Percentiles rank a stretch among this genome's conserved stretches.
Conservation (phyloP, 2,797 vertebrate species). For the Bucorvus abyssinicus region DNA sequence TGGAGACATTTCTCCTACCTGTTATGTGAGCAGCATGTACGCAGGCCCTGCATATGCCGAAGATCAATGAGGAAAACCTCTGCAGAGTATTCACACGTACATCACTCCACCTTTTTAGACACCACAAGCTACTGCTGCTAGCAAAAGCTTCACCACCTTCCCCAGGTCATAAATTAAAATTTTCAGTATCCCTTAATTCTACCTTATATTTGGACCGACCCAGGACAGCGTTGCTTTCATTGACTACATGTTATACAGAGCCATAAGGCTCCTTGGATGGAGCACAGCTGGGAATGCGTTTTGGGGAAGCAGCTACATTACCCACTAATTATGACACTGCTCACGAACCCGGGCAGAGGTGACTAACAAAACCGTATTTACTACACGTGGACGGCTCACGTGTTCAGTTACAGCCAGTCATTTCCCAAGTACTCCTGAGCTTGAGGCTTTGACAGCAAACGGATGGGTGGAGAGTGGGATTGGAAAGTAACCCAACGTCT, state of each 20-base stretch:
- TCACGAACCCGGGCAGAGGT: background rate
- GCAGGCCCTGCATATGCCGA: rapidly evolving
- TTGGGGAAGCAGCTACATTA: background rate
- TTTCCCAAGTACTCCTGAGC: background rate
- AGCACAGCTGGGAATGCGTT: background rate
- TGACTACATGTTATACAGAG: background rate
- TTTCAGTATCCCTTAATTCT: background rate
- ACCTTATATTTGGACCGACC: background rate
- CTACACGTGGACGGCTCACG: background rate
- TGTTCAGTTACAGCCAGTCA: background rate
- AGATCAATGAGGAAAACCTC: background rate
- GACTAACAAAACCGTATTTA: background rate
- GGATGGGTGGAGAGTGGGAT: background rate
- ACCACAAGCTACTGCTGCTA: background rate
- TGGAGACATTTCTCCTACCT: background rate
- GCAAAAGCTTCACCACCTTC: background rate
- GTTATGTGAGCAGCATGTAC: background rate
- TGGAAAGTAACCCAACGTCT: background rate
- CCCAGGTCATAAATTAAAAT: background rate
- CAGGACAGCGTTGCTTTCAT: background rate
- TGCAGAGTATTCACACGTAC: background rate
- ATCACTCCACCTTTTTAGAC: background rate
- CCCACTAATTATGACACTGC: background rate
- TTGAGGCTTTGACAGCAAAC: background rate
- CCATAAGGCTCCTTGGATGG: background rate